phyloP scores from a whole-genome alignment of 2,888 invertebrate species.

The Tetragnatha montana region DNA sequence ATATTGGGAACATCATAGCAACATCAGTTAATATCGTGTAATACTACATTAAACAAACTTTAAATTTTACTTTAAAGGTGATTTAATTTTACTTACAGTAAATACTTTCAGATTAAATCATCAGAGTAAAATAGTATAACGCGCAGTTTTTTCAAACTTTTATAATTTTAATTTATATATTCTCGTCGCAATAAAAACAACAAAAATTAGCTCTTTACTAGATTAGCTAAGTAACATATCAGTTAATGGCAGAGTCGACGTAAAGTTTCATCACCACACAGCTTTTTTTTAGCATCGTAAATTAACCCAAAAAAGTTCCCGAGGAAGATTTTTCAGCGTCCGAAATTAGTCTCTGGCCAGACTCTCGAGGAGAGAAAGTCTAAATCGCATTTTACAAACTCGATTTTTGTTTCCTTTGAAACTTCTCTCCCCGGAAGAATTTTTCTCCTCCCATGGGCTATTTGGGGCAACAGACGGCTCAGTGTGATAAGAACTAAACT shows the following conservation, averaged over 20 bases:
- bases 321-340: conserved; percentile 5
- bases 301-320: conserved; percentile 6
- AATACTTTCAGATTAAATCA: too few relatives aligned
- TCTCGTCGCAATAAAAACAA: too few relatives aligned
- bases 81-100: too few relatives aligned
- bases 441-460: conserved; percentile 33
- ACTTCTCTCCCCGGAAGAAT: conserved; percentile 4
- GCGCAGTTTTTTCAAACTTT: too few relatives aligned
- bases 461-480: conserved; percentile 46
- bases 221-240: too few relatives aligned
- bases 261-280: conserved; percentile 26
- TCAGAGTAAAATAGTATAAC: too few relatives aligned
- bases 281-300: conserved; percentile 1
- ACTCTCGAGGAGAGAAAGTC: conserved; percentile 34
- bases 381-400: conserved; percentile 57
- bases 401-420: conserved; percentile 29
- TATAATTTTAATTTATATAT: too few relatives aligned
- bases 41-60: too few relatives aligned
- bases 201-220: too few relatives aligned
- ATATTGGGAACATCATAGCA: too few relatives aligned
- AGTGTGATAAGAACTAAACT: conserved; percentile 33
- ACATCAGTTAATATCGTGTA: too few relatives aligned
- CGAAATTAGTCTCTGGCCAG: conserved; percentile 29
- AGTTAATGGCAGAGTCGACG: background rate
- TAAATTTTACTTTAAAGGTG: too few relatives aligned